Conservation (phyloP, 1,140 invertebrate genomes). For the Idris sp. region DNA sequence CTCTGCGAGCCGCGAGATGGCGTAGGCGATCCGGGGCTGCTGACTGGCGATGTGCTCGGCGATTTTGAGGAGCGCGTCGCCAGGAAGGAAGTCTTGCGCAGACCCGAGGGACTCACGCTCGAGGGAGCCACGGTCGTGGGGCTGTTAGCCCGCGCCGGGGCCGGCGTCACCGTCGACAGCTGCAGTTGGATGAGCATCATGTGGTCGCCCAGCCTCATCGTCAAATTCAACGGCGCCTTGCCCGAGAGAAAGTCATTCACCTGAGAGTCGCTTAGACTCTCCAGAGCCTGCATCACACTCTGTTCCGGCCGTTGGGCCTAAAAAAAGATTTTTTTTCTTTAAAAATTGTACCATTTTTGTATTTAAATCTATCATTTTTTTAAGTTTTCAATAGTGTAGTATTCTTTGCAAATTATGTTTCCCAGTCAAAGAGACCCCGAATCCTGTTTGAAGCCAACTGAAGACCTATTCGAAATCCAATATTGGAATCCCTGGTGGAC, state of each 20-base stretch:
- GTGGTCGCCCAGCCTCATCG: slow-evolving; percentile 95
- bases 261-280: slow-evolving; percentile 93
- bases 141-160: slow-evolving; percentile 54
- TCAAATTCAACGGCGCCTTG: slow-evolving; percentile 94
- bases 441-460: slow-evolving; percentile 27
- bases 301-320: slow-evolving; percentile 84
- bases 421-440: slow-evolving; percentile 35
- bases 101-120: slow-evolving; percentile 4
- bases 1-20: slow-evolving; percentile 39
- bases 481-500: slow-evolving; percentile 25
- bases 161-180: slow-evolving; percentile 87
- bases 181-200: slow-evolving; percentile 98
- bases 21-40: neutral
- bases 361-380: too few relatives aligned
- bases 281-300: slow-evolving; percentile 95
- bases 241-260: slow-evolving; percentile 97
- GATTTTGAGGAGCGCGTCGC: slow-evolving; percentile 10
- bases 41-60: slow-evolving; percentile 22
- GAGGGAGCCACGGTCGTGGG: slow-evolving; percentile 40
- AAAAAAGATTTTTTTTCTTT: neutral
- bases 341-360: too few relatives aligned
- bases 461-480: slow-evolving; percentile 37
- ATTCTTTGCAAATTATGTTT: slow-evolving; percentile 15
- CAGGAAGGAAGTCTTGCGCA: too few relatives aligned
- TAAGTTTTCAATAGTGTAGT: neutral